Percentiles rank a stretch among this genome's conserved stretches.
phyloP scores from a whole-genome alignment of 2,888 invertebrate genomes.

The Drosophila cognata region DNA sequence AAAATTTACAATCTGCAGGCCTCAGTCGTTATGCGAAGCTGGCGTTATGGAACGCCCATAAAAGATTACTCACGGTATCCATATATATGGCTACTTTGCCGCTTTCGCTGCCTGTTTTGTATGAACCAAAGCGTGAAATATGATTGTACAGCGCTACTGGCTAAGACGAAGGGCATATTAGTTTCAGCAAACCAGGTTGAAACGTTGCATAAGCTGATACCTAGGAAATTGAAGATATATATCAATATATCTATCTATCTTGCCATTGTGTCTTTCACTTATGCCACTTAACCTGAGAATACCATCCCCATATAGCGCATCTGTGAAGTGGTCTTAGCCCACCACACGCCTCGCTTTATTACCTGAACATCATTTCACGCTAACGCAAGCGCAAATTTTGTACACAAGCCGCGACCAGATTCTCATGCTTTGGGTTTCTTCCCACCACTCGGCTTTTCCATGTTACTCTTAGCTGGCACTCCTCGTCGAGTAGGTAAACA shows the following conservation, averaged over 20 bases:
- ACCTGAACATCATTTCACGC: conserved; percentile 78
- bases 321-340: conserved; percentile 17
- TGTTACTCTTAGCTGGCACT: conserved; percentile 18
- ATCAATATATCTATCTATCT: neutral
- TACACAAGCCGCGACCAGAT: conserved; percentile 71
- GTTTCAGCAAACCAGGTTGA: neutral
- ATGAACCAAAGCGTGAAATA: conserved; percentile 78
- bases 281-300: neutral
- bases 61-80: conserved; percentile 49
- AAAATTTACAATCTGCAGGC: conserved; percentile 62
- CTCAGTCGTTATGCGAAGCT: conserved; percentile 24
- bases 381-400: conserved; percentile 75
- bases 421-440: conserved; percentile 27
- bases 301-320: conserved; percentile 35
- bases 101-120: conserved; percentile 52
- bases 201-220: neutral
- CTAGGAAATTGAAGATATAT: neutral
- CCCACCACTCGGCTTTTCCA: neutral
- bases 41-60: conserved; percentile 62
- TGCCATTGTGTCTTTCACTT: too few relatives aligned
- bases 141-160: conserved; percentile 66
- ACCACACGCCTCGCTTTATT: conserved; percentile 60
- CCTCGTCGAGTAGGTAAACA: conserved; percentile 63
- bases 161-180: conserved; percentile 11
- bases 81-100: conserved; percentile 39